A percentile compares a stretch with the other conserved stretches of the same genome.
These are phyloP conservation scores for Neomonachus schauinslandi DNA, from an alignment of 2,113 vertebrate genomes.

Conservation along the genomic window DNA sequence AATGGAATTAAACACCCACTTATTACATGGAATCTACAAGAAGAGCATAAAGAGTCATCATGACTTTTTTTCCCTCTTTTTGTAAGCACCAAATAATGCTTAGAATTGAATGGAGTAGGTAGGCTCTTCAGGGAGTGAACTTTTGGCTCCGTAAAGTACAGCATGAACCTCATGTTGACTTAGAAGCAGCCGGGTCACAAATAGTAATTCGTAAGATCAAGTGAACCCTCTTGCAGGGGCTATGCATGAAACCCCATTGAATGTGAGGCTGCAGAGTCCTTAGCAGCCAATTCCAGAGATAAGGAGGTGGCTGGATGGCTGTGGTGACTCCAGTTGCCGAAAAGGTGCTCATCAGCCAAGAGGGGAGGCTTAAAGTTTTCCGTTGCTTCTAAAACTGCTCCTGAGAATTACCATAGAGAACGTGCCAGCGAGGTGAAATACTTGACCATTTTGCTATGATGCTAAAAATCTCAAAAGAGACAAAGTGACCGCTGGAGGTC, in stretches of 20 bases:
- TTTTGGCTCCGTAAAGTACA: conserved; percentile 23
- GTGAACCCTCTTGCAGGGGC: not conserved
- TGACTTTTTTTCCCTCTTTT: not conserved
- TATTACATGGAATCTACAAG: not conserved
- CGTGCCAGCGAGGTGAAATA: conserved; percentile 43
- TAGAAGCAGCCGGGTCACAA: not conserved
- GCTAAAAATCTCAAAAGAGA: conserved; percentile 54
- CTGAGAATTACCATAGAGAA: conserved; percentile 49
- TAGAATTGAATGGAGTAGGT: not conserved
- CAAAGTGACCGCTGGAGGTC: conserved; percentile 47
- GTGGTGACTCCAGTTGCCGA: conserved; percentile 14
- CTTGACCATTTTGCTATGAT: conserved; percentile 35
- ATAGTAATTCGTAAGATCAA: conserved; percentile 37
- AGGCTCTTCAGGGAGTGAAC: not conserved
- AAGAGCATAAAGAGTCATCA: not conserved
- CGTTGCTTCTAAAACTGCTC: conserved; percentile 26
- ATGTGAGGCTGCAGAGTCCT: not conserved
- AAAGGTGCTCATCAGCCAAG: conserved; percentile 46
- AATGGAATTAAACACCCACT: not conserved
- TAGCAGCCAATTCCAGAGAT: not conserved
- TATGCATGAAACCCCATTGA: conserved; percentile 22
- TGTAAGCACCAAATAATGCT: not conserved
- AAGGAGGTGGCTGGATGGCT: not conserved
- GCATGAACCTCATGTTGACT: not conserved
- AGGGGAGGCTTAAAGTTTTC: not conserved